phyloP scores from a whole-genome alignment of 2,797 vertebrate species.

The Dromococcyx pavoninus region DNA sequence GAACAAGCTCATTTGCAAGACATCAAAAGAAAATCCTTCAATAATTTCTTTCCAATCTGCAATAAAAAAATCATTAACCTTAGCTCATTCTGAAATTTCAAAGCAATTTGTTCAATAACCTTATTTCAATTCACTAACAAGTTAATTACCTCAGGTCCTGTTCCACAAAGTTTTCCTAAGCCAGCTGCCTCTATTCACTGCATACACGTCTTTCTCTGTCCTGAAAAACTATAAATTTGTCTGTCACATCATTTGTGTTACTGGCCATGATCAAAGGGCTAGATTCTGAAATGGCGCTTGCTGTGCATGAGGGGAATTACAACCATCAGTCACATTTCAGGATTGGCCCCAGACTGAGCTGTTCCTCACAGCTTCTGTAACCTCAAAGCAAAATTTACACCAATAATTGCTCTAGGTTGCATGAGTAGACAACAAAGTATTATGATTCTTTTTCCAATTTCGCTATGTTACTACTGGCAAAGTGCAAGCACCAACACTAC shows the following conservation, averaged over 20 bases:
- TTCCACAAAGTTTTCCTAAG: not conserved
- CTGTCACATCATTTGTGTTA: not conserved
- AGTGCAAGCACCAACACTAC: not conserved
- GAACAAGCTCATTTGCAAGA: not conserved
- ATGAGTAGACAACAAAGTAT: not conserved
- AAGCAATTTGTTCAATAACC: slow-evolving; percentile 5
- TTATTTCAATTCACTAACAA: slow-evolving; percentile 38
- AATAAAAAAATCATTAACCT: slow-evolving; percentile 58
- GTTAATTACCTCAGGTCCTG: not conserved
- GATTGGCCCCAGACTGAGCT: not conserved
- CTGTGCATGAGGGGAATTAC: not conserved
- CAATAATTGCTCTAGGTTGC: not conserved
- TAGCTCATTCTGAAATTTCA: slow-evolving; percentile 29
- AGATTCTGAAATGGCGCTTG: not conserved
- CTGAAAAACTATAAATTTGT: not conserved
- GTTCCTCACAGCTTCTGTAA: not conserved
- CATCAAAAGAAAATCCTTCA: slow-evolving; percentile 22
- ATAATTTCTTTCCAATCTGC: slow-evolving; percentile 25
- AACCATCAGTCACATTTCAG: not conserved
- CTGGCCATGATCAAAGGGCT: not conserved
- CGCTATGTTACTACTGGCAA: not conserved
- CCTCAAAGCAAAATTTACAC: not conserved
- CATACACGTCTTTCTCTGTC: not conserved
- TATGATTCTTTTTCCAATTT: not conserved
- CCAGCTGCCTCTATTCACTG: not conserved